Conservation (phyloP, 37 sponge, comb jelly and placozoan genomes). For the Aplysina aerophoba region DNA sequence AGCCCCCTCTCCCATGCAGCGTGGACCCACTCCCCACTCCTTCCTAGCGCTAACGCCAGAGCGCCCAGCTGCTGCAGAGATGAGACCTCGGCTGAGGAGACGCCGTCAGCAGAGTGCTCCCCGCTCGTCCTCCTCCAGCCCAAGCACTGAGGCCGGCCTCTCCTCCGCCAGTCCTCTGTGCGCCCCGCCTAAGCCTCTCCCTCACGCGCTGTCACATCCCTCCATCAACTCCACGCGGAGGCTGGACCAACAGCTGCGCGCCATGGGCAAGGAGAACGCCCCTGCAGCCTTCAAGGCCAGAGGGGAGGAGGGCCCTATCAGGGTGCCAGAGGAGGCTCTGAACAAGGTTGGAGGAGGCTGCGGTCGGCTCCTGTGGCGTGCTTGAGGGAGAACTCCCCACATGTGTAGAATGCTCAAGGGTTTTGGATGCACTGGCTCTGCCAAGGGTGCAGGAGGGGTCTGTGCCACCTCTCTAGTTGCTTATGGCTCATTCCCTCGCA, state of each 20-base stretch:
- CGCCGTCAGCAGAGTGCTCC: too few relatives aligned
- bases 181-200: background rate
- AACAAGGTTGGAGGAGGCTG: background rate
- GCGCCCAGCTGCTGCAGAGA: background rate
- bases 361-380: background rate
- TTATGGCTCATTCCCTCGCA: background rate
- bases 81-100: too few relatives aligned
- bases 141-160: background rate
- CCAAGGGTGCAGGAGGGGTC: background rate
- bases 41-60: background rate
- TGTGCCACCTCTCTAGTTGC: background rate
- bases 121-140: background rate
- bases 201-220: background rate
- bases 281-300: background rate
- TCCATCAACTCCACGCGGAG: background rate
- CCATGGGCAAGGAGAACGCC: background rate
- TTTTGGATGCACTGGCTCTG: too few relatives aligned
- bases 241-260: background rate
- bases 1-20: slow-evolving; percentile 3
- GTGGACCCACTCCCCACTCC: background rate
- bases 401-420: too few relatives aligned
- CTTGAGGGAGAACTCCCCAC: background rate
- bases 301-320: background rate
- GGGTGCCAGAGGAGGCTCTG: background rate
- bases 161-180: background rate